Evolutionary conservation across 2,888 invertebrate genomes (phyloP).

Genomic region (Girardia tigrina): DNA sequence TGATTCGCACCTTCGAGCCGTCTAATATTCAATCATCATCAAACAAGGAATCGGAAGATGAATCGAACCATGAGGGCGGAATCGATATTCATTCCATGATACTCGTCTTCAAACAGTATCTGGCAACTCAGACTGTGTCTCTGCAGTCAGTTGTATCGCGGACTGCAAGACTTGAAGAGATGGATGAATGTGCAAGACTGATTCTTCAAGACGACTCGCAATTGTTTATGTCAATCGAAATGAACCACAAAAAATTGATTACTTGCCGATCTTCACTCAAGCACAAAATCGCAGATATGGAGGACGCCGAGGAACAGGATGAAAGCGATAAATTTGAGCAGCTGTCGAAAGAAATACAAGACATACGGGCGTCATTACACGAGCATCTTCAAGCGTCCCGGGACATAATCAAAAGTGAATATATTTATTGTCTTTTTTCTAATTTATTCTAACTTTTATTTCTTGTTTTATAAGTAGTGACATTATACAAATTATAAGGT

Average conservation of each 20-base stretch:
- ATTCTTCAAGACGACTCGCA: background rate
- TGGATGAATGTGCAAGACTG: background rate
- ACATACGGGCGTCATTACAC: background rate
- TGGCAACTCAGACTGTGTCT: background rate
- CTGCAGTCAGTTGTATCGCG: background rate
- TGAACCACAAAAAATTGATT: background rate
- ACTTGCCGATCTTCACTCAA: background rate
- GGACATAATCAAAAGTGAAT: too few species aligned
- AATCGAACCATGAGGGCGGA: background rate
- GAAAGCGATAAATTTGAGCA: background rate
- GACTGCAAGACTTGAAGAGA: background rate
- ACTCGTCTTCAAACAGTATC: background rate
- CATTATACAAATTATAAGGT: too few species aligned
- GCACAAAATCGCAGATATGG: background rate
- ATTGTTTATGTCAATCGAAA: background rate
- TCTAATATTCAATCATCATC: too few species aligned
- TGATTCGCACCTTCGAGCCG: background rate
- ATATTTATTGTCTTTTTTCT: too few species aligned
- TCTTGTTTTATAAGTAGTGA: too few species aligned
- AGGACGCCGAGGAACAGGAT: background rate
- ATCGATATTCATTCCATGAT: background rate
- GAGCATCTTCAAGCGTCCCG: background rate
- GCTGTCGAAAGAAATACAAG: background rate
- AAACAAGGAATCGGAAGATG: too few species aligned
- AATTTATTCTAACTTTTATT: too few species aligned